Base-by-base conservation (phyloP, 2,888 invertebrate species). In the Ditula angustiorana region DNA sequence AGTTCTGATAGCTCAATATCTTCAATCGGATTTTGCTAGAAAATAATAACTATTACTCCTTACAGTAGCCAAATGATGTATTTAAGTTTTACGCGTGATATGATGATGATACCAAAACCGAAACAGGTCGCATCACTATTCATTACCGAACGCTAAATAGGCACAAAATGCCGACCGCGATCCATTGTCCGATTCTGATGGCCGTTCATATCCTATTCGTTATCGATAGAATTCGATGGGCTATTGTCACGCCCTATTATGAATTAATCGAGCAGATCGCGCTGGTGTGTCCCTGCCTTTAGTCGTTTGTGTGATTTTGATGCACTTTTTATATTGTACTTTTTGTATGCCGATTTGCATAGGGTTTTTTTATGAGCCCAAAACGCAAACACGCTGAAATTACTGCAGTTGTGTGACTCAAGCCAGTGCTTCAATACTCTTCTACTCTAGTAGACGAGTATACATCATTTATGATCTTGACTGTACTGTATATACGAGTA, bases 201-300 rank as follows among this genome's bases (percentile, higher is more conserved):
- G 44, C 55, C 44, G 62, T 50, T 35, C 57, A 63, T 58, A 46
- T 58, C 57, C 50, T 35, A 58, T 58, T 63, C 50, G 44, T 52
- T 58, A 58, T 63, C 63, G 57, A 57, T 57, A 49, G 46, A 13
- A 49, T 53, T 49, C 61, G 47, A 55, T 35, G 26, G 47, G 8
- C 49, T 33, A 44, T 58, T 63, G 57, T 63, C 50, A 33, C 19
- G 41, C 33, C 33, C 63, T 58, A 52, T 63, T 63, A 63, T 63
- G 57, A 63, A 63, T 58, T 58, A 63, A 63, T 63, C 63, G 57
- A 33, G 63, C 63, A 50, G 41, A 21, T 50, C 63, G 28, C 49
- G 16, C n/a, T n/a, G n/a, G 50, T 57, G 57, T 41, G 41, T 19
- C 10, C 26, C 19, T 10, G 41, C 30, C 41, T 44, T 50, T 41